Evolutionary conservation across 1,140 invertebrate genomes (phyloP), one percentile per base, ranked within the genome.

Genomic region (Mactra quadrangularis): DNA sequence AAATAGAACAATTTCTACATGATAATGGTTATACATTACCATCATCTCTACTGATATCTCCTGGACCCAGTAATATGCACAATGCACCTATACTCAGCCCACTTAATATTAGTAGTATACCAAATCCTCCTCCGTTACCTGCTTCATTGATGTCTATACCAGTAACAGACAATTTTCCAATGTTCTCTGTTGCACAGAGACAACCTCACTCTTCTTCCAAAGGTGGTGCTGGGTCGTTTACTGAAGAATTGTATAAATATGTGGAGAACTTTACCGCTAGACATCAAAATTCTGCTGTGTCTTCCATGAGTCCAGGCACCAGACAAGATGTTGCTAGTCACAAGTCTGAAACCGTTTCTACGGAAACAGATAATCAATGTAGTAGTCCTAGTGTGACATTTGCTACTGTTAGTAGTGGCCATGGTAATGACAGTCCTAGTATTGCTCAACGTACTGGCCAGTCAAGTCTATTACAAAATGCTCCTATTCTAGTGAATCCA

Each of bases 51-150:
- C 79, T 75, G 7, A 62, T 82, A 31, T 47, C 57, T 45, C 52
- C 79, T 50, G 66, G 68, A 25, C 31, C 55, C 1, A 59, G 70
- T 17, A 64, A 27, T 25, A 17, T 82, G 17, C 35, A 38, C 15
- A 66, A 53, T n/a, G 55, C 66, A 19, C 79, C 59, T 9, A 82
- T 82, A 47, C 79, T 82, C 1, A 82, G 79, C 41, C 79, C 79
- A 25, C 59, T 82, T 15, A 74, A 52, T 41, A 74, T 82, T 55
- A 72, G 25, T 31, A 82, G 35, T 64, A 71, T 71, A 50, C 79
- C 79, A 4, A 82, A 74, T 29, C 70, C 79, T 27, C 79, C 79
- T 11, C 79, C 79, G 25, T 45, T 82, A n/a, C 79, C 79, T 27
- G 59, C 79, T 33, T 82, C 79, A 17, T 45, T 82, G 25, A 82